A percentile compares a stretch with the other conserved stretches of the same genome.
Evolutionary conservation across 2,113 vertebrate species (phyloP).

Genomic region (Lethenteron reissneri): DNA sequence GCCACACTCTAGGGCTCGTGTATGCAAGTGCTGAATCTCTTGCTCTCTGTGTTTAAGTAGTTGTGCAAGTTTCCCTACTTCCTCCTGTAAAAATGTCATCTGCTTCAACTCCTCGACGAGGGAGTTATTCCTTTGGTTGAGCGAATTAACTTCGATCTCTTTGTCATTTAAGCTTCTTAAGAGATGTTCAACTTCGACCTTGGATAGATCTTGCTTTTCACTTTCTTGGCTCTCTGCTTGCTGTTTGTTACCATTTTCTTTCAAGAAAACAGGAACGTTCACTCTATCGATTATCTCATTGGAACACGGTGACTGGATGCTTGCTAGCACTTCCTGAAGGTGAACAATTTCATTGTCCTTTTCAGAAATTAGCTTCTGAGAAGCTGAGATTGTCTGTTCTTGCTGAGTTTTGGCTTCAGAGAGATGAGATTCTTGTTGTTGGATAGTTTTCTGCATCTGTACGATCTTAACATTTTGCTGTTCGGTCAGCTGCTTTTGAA

Average conservation of each 20-base stretch:
- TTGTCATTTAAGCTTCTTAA: constrained; percentile 75
- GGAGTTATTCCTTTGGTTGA: constrained; percentile 73
- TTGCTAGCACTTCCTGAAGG: constrained; percentile 40
- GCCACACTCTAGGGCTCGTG: constrained; percentile 20
- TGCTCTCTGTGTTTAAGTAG: constrained; percentile 73
- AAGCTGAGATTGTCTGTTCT: constrained; percentile 45
- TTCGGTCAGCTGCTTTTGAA: constrained; percentile 33
- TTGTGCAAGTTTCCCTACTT: constrained; percentile 63
- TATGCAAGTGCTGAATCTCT: constrained; percentile 68
- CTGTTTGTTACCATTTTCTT: constrained; percentile 12
- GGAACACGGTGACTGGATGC: constrained; percentile 29
- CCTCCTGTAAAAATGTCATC: constrained; percentile 41
- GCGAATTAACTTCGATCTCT: constrained; percentile 61
- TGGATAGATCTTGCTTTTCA: constrained; percentile 88
- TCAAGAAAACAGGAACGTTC: neutral
- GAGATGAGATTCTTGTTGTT: constrained; percentile 46
- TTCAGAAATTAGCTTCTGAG: constrained; percentile 41
- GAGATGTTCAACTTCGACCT: constrained; percentile 59
- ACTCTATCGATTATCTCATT: constrained; percentile 16
- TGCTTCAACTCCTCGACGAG: constrained; percentile 60
- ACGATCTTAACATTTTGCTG: constrained; percentile 39
- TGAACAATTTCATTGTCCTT: constrained; percentile 54
- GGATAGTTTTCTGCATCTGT: constrained; percentile 42
- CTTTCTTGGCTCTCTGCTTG: constrained; percentile 63
- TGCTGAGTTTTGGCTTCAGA: constrained; percentile 43